Percentiles rank a stretch among this genome's conserved stretches.
phyloP scores from a whole-genome alignment of 2,888 invertebrate genomes.

The Tiphia femorata region DNA sequence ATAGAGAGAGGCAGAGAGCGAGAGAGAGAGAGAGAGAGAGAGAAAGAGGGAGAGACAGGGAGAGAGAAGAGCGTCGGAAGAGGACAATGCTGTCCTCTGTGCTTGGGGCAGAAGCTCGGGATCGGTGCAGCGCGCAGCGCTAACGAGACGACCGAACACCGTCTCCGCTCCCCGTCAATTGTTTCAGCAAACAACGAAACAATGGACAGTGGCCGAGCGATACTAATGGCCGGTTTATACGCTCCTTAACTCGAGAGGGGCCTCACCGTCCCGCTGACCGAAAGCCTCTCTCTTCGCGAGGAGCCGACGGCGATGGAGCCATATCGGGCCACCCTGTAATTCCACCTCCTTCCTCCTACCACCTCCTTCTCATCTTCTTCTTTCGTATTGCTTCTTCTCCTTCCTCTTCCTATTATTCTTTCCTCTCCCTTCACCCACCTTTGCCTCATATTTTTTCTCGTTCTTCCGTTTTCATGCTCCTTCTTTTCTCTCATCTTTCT shows the following conservation, averaged over 20 bases:
- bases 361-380: not conserved
- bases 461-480: too few relatives aligned
- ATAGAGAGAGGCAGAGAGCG: not conserved
- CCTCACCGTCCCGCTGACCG: too few relatives aligned
- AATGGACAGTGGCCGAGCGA: slow-evolving; percentile 66
- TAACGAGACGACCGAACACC: slow-evolving; percentile 61
- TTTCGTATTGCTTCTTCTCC: not conserved
- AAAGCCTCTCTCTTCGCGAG: not conserved
- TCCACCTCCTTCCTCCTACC: too few relatives aligned
- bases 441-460: too few relatives aligned
- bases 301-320: slow-evolving; percentile 1
- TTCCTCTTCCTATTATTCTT: too few relatives aligned
- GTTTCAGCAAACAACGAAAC: slow-evolving; percentile 63
- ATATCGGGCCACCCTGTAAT: not conserved
- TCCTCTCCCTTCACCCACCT: too few relatives aligned
- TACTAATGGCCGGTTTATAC: slow-evolving; percentile 65
- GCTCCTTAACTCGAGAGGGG: too few relatives aligned
- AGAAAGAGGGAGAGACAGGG: slow-evolving; percentile 1
- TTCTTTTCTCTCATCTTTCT: too few relatives aligned
- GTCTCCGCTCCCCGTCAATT: slow-evolving; percentile 56
- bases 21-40: slow-evolving; percentile 13
- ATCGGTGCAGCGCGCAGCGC: slow-evolving; percentile 51
- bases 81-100: slow-evolving; percentile 60
- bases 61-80: slow-evolving; percentile 34
- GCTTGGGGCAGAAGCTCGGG: too few relatives aligned